Evolutionary conservation across 2,113 vertebrate genomes (phyloP), one percentile per base, ranked within the genome.

Genomic region (Rana temporaria): DNA sequence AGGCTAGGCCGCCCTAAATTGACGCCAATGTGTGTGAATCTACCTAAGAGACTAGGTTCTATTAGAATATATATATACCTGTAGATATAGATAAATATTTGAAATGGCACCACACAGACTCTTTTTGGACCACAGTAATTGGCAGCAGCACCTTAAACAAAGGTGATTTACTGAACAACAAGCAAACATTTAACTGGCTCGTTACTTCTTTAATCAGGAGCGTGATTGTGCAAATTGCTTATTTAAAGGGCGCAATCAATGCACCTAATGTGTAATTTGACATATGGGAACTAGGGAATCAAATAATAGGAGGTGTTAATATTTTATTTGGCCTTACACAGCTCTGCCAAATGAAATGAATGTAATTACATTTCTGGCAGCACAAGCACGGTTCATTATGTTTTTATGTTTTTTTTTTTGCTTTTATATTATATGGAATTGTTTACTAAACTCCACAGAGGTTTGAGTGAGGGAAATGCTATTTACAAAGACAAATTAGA

Each of bases 351-450:
- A 68, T 79, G 77, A 30, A 19, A 67, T 22, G 65, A 34, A 52
- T 59, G 53, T 69, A 68, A 79, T 79, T 79, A 68, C 22, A 59
- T 14, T 19, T 69, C 57, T 79, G 48, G 63, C 76, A 68, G 15
- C 0, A 8, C 15, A 57, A 59, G 15, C 22, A 79, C 15, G 6
- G 57, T 56, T 34, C 53, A 42, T 55, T 69, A 59, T 42, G 30
- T 55, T 55, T 67, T 65, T 65, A 65, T 77, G 60, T 74, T 60
- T 74, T 38, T 73, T 53, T 26, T 30, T 30, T 30, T 30, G 53
- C 71, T 74, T 74, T 74, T 59, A 17, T 4, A 74, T 20, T 32
- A 60, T 26, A 60, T 5, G 4, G 56, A 59, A 74, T 74, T 74
- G 30, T 59, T 74, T 74, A 59, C 19, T 62, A 60, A 75, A 62